Base-by-base conservation (phyloP, 1,140 invertebrate species). In the Pseudomyrmex pallidus region DNA sequence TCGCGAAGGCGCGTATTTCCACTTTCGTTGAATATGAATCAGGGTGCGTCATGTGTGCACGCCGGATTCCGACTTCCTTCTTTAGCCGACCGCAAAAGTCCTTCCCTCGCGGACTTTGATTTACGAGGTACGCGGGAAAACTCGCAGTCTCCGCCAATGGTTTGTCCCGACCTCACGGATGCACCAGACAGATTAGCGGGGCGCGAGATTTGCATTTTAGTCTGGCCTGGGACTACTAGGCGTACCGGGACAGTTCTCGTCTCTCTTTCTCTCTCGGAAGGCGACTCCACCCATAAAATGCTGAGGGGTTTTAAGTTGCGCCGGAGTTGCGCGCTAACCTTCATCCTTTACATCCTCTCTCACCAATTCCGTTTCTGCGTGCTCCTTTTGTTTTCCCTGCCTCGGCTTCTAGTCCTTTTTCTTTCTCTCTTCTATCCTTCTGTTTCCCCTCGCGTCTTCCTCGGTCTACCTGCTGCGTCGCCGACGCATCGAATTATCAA, bases 121-220 rank as follows among this genome's bases (percentile, higher is more conserved):
- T 78, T 63, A 64, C 46, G 84, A 72, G 57, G 57, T 67, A 82
- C 68, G 77, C 77, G 74, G 62, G 66, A 68, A 78, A 78, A 86
- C 88, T 76, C 87, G 46, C 63, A 76, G 82, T 90, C 86, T 84
- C 86, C 86, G 89, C 86, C 87, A 89, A 87, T 89, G 89, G 86
- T 35, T 35, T 35, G 63, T 77, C 35, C 74, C 91, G 90, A 93
- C 92, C 91, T 92, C 91, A 92, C 90, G 92, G 91, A 93, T 92
- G 90, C 90, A 90, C 86, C 91, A 92, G 91, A 92, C 91, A 92
- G 92, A 93, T 93, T 93, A 93, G 91, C 91, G 87, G 86, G 76
- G 87, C 88, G 84, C 87, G 85, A 80, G 85, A 93, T 94, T 94
- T 93, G 91, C 93, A 93, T 93, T 93, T 92, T 90, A 35, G 92